Evolutionary conservation across 2,888 invertebrate species (phyloP).

Genomic region (Rapana venosa): DNA sequence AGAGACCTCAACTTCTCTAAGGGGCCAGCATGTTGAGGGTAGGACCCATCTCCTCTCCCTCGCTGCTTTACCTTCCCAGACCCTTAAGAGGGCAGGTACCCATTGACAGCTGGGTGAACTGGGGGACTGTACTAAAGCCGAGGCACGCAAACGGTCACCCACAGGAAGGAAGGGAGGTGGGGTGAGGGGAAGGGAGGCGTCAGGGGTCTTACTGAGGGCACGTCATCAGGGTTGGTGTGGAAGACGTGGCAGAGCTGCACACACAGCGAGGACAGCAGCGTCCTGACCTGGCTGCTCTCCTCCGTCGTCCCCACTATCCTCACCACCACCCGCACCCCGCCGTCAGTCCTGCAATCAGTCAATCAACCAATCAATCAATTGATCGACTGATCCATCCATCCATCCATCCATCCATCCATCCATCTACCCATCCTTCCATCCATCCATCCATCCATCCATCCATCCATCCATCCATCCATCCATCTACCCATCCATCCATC

Average conservation of each 20-base stretch:
- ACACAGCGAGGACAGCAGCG: conserved; percentile 75
- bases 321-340: conserved; percentile 58
- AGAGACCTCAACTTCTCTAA: too few species aligned
- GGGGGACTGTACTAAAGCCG: too few species aligned
- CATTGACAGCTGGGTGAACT: too few species aligned
- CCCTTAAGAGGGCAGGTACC: too few species aligned
- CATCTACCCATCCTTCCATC: background rate
- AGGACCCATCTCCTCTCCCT: too few species aligned
- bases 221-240: conserved; percentile 81
- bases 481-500: background rate
- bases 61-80: too few species aligned
- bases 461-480: background rate
- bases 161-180: too few species aligned
- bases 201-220: conserved; percentile 72
- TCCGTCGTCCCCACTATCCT: conserved; percentile 71
- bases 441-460: background rate
- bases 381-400: background rate
- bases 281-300: conserved; percentile 68
- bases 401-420: background rate
- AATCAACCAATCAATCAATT: background rate
- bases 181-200: too few species aligned
- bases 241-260: conserved; percentile 84
- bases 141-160: too few species aligned
- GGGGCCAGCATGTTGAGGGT: too few species aligned
- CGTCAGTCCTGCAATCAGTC: conserved; percentile 38